These are phyloP conservation scores for Enoplolaimus lenunculus DNA, from an alignment of 2,888 invertebrate species.

Conservation along the genomic window DNA sequence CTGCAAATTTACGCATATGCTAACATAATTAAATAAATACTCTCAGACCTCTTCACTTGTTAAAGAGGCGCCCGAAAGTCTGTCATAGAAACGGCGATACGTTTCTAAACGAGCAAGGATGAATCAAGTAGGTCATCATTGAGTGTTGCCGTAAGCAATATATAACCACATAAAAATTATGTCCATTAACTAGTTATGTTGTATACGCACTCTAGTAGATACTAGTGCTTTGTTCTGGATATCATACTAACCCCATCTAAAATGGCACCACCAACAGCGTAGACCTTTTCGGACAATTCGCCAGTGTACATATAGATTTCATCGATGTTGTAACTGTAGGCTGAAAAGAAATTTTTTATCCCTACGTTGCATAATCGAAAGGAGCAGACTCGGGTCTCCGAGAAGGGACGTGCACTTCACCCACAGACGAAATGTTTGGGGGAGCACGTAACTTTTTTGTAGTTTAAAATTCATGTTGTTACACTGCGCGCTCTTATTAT, in stretches of 20 bases:
- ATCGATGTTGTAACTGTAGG: conserved; percentile 61
- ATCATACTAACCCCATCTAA: conserved; percentile 82
- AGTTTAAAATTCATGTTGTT: no score
- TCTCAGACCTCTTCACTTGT: conserved; percentile 1
- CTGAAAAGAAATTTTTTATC: neutral
- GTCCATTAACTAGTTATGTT: no score
- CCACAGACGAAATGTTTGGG: no score
- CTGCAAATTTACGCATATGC: no score
- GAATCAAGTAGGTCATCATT: neutral
- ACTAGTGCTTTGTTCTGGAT: no score
- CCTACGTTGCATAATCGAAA: neutral
- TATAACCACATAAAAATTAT: no score
- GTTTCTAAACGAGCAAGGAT: neutral
- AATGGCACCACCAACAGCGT: conserved; percentile 76
- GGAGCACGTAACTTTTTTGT: no score
- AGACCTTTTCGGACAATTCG: conserved; percentile 68
- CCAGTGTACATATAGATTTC: conserved; percentile 77
- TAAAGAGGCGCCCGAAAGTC: neutral
- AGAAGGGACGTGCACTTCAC: no score
- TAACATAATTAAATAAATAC: neutral
- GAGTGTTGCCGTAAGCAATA: no score
- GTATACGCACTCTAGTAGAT: no score
- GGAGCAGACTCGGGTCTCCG: no score
- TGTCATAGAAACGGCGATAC: neutral
- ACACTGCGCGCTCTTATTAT: no score